Evolutionary conservation across 1,140 invertebrate genomes (phyloP), one percentile per base, ranked within the genome.

Genomic region (Bombus confusus): DNA sequence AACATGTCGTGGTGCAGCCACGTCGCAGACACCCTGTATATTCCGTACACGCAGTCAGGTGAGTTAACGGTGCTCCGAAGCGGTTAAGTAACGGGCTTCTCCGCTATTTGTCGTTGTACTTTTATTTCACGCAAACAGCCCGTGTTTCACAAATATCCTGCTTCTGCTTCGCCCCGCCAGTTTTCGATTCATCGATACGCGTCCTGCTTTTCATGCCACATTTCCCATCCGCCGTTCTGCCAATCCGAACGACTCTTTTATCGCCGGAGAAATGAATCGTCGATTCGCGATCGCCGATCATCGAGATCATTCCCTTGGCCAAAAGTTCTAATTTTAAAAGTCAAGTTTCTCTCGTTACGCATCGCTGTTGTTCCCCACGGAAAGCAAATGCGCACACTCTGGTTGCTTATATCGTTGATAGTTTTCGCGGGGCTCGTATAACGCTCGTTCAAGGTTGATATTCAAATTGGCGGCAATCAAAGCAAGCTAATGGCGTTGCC

Each of bases 11-110:
- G 34, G 68, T 34, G 59, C 85, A 77, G 86, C 79, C 87, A 87
- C 87, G 73, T 86, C 87, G 83, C 43, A 73, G 82, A 37, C 91
- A 90, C 90, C 90, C 90, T 91, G 93, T 93, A 93, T 95, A 93
- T 95, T 94, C 93, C 88, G 90, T 92, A 91, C 93, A 93, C 91
- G 93, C 89, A 91, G 93, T 90, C 94, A 95, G 94, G 93, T 95
- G 94, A 95, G 93, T 91, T 95, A 95, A 95, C 94, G 95, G 95
- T 95, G 92, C 92, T 91, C 90, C 66, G 87, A 83, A 92, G 92
- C 94, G 94, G 95, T 95, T 94, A 95, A 95, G 92, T 95, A 95
- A 95, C 94, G 94, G 94, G 87, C 92, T 87, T 93, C 91, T 84
- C 83, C 87, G 78, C 88, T 91, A 93, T 93, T 91, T 92, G 87